Conservation (phyloP, 2,888 invertebrate species). For the Cecidostiba fungosa region DNA sequence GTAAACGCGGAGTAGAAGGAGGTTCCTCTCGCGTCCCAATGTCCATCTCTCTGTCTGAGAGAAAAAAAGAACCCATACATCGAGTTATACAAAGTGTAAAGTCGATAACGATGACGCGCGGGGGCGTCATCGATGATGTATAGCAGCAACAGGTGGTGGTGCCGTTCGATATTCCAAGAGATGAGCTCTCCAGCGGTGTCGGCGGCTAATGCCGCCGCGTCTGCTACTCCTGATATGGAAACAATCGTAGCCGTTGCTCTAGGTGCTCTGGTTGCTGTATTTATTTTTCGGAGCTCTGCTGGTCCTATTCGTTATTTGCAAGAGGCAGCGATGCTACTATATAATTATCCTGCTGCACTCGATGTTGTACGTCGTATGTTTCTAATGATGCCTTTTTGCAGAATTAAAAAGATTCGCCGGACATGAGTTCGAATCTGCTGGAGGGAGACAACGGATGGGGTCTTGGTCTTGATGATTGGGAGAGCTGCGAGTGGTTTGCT, state of each 20-base stretch:
- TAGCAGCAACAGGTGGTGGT: conserved; percentile 56
- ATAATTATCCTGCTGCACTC: conserved; percentile 66
- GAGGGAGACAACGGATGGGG: conserved; percentile 74
- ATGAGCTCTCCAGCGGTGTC: conserved; percentile 76
- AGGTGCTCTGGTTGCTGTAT: conserved; percentile 85
- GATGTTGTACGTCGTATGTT: too few relatives aligned
- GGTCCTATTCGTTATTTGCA: conserved; percentile 84
- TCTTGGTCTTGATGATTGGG: conserved; percentile 76
- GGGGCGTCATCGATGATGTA: not conserved
- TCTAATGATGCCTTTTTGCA: conserved; percentile 51
- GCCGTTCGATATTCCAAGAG: conserved; percentile 68
- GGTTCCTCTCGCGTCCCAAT: not conserved
- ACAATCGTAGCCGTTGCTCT: conserved; percentile 86
- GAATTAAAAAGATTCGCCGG: conserved; percentile 77
- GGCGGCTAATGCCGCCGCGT: conserved; percentile 72
- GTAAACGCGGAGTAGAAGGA: not conserved
- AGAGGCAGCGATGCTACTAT: conserved; percentile 81
- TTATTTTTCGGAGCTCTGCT: conserved; percentile 86
- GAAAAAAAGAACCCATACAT: too few relatives aligned
- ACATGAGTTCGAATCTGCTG: conserved; percentile 75
- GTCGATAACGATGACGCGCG: not conserved
- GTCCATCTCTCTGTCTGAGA: too few relatives aligned
- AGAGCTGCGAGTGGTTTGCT: conserved; percentile 76
- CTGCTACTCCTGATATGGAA: conserved; percentile 42
- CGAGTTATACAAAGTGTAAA: not conserved